Conservation (phyloP, 1,140 invertebrate species). For the Nylanderia fulva region DNA sequence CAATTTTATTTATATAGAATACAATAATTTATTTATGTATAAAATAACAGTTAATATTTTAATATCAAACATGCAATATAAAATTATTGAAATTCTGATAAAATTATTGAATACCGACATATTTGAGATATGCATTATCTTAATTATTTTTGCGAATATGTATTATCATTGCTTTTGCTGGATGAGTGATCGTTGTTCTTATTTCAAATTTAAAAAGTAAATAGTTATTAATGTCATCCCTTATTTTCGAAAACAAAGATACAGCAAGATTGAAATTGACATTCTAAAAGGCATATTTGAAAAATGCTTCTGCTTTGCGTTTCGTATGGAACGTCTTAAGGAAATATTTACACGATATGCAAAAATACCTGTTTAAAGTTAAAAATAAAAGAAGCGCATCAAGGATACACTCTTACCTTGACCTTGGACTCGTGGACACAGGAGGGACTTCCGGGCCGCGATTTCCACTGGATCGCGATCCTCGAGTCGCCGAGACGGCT, state of each 20-base stretch:
- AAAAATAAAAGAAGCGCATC: background rate
- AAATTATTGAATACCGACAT: background rate
- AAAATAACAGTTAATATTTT: background rate
- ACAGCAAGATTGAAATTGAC: background rate
- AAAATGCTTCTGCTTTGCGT: background rate
- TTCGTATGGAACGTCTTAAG: background rate
- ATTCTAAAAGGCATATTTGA: background rate
- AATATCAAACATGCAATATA: background rate
- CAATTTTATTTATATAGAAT: background rate
- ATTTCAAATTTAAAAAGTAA: background rate
- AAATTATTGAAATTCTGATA: background rate
- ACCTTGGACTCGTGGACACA: slow-evolving; percentile 77
- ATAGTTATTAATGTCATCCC: background rate
- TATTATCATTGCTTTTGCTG: background rate
- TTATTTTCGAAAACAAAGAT: background rate
- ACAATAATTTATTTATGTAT: background rate
- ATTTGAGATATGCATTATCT: background rate
- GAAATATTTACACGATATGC: background rate
- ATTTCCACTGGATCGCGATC: slow-evolving; percentile 73
- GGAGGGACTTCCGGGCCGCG: slow-evolving; percentile 79
- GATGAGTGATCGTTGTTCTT: background rate
- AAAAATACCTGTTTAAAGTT: background rate
- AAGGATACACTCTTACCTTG: slow-evolving; percentile 72
- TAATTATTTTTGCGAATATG: background rate
- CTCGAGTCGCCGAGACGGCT: slow-evolving; percentile 65